Percentiles rank a stretch among this genome's conserved stretches.
These are phyloP conservation scores for Sigmodon hispidus DNA, from an alignment of 2,113 vertebrate genomes.

Conservation along the genomic window DNA sequence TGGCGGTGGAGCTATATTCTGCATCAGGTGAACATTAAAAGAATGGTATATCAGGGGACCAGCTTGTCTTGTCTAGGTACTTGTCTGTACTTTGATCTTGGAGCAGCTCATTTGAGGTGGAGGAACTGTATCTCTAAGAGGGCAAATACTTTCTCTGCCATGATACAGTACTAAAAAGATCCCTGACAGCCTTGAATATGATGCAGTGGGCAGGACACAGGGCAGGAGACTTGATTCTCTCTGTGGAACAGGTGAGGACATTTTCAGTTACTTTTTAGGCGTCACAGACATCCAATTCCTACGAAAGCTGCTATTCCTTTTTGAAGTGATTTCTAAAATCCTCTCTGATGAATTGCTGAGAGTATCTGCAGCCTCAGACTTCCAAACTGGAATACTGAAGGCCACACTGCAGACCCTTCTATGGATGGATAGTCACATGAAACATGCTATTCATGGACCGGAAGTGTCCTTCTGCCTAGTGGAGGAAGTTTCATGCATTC, in stretches of 20 bases:
- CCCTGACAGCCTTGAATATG: neutral
- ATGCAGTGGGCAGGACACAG: neutral
- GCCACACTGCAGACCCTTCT: neutral
- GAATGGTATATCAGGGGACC: neutral
- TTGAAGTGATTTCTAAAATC: neutral
- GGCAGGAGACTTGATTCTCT: neutral
- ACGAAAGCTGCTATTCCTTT: neutral
- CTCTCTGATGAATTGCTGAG: neutral
- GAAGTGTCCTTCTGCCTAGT: neutral
- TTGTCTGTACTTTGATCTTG: neutral
- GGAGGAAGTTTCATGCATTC: neutral
- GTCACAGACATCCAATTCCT: neutral
- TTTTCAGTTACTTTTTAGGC: neutral
- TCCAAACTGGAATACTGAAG: neutral
- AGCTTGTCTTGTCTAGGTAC: neutral
- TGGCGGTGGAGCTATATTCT: accelerated
- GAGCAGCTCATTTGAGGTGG: neutral
- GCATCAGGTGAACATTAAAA: neutral
- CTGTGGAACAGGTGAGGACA: neutral
- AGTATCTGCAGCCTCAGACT: neutral
- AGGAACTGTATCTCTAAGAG: neutral
- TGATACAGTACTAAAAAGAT: neutral
- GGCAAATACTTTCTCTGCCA: neutral
- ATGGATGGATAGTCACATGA: neutral
- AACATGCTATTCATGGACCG: neutral